A percentile compares a stretch with the other conserved stretches of the same genome.
Evolutionary conservation across 1,140 invertebrate genomes (phyloP).

Genomic region (Argopecten irradians): DNA sequence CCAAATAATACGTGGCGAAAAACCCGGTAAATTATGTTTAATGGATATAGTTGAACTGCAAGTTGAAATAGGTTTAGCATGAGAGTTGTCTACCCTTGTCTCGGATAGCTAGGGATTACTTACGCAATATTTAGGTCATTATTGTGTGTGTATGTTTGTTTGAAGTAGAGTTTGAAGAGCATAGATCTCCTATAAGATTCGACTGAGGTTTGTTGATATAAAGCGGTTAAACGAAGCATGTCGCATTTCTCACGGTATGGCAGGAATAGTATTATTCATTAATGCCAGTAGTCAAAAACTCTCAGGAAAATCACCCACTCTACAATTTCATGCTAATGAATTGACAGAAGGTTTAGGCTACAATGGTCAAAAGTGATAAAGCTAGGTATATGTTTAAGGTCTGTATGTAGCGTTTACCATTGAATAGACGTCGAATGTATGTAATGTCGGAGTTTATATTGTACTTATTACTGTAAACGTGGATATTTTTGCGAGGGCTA

Average conservation of each 20-base stretch:
- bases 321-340: background rate
- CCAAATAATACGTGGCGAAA: conserved; percentile 47
- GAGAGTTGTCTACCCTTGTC: background rate
- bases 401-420: too few relatives aligned
- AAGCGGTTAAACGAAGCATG: background rate
- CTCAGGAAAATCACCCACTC: background rate
- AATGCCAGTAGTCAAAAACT: background rate
- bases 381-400: too few relatives aligned
- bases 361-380: too few relatives aligned
- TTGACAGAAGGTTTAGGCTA: too few relatives aligned
- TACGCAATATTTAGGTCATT: background rate
- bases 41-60: conserved; percentile 53
- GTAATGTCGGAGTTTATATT: too few relatives aligned
- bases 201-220: background rate
- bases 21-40: conserved; percentile 45
- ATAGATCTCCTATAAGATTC: background rate
- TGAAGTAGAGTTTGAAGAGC: background rate
- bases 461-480: too few relatives aligned
- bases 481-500: background rate
- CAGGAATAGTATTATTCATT: background rate
- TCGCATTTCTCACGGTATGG: background rate
- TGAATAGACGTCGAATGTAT: too few relatives aligned
- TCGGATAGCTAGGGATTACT: background rate
- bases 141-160: background rate
- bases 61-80: conserved; percentile 52